Base-by-base conservation (phyloP, 2,888 invertebrate species). In the Ceraclea dissimilis region DNA sequence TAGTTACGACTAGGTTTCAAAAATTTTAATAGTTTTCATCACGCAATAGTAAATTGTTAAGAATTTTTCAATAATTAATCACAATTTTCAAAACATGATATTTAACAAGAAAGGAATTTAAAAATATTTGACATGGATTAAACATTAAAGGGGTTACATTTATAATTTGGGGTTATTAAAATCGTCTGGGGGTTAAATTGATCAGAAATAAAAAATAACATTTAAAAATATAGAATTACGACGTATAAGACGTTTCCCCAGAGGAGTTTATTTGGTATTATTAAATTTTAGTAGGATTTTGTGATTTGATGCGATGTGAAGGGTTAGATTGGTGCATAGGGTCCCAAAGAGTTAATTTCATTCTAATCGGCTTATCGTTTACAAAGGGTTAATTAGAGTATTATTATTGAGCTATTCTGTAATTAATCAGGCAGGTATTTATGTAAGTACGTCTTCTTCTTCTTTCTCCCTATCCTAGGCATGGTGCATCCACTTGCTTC, bases 351-450 rank as follows among this genome's bases (percentile, higher is more conserved):
- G 39, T 39, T 39, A 39, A 39, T 39, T 53, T 48, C 26, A 34
- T 16, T 31, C 19, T 53, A 53, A 53, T 26, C 21, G 11, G 48
- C 53, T 53, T 53, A 47, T 17, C 2, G 6, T 11, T 43, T 11
- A 52, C 43, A 43, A 44, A 18, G 19, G 22, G 44, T 13, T 22
- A 44, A 52, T 52, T 43, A 43, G 20, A 39, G 43, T 17, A 51
- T n/a, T n/a, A n/a, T n/a, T 34, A n/a, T 51, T 51, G 16, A 39
- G 13, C 5, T n/a, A 4, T 39, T 39, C 16, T 13, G 39, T 13
- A 13, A 16, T 13, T 39, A 39, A 39, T 39, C 13, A 39, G 13
- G n/a, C n/a, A n/a, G n/a, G n/a, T n/a, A n/a, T n/a, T n/a, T n/a
- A n/a, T n/a, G n/a, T n/a, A n/a, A n/a, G n/a, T n/a, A n/a, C n/a